Percentiles rank a stretch among this genome's conserved stretches.
phyloP scores from a whole-genome alignment of 2,113 vertebrate species.

The Malurus cyaneus region DNA sequence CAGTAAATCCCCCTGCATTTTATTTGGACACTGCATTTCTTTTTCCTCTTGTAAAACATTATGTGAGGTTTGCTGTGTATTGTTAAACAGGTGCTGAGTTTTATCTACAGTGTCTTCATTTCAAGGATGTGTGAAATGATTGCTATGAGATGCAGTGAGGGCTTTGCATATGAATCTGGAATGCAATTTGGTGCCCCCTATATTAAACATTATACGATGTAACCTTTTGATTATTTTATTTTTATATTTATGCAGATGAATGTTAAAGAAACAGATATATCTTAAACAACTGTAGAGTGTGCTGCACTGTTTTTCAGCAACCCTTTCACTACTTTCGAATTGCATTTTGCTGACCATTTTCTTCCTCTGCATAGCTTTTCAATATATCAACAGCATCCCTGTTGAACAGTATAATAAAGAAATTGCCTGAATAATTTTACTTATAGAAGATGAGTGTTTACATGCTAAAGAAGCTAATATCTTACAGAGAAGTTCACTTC shows the following conservation, averaged over 20 bases:
- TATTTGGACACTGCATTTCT: neutral
- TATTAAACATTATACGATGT: neutral
- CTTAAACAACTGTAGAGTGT: neutral
- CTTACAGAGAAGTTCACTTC: neutral
- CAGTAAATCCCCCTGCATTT: conserved; percentile 27
- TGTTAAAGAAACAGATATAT: neutral
- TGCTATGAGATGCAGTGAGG: neutral
- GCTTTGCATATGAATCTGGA: neutral
- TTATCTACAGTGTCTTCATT: neutral
- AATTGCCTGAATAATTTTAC: neutral
- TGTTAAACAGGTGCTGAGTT: neutral
- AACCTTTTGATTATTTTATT: neutral
- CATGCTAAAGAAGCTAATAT: neutral
- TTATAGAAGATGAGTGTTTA: neutral
- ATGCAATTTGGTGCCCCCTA: neutral
- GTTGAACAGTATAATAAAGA: neutral
- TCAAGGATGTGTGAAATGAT: neutral
- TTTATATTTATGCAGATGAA: neutral
- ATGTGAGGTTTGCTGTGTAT: neutral
- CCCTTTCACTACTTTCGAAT: neutral
- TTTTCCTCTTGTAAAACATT: conserved; percentile 1
- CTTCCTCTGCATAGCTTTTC: neutral
- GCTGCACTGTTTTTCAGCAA: neutral
- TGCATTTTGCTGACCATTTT: neutral
- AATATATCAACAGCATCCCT: neutral